Evolutionary conservation across 2,797 vertebrate species (phyloP).

Genomic region (Chrosomus eos): DNA sequence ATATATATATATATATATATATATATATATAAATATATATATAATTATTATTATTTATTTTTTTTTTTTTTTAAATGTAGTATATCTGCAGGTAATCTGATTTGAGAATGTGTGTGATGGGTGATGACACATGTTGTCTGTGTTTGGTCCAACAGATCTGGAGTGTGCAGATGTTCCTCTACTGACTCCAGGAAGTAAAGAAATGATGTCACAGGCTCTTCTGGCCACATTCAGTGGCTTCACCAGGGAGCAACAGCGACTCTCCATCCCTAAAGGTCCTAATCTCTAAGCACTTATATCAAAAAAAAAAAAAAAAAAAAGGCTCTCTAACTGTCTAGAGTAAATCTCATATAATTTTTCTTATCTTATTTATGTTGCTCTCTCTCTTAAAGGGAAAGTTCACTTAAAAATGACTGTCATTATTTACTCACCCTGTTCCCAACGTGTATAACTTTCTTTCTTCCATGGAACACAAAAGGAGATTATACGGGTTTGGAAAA

Average conservation of each 20-base stretch:
- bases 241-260: slow-evolving; percentile 93
- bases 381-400: slow-evolving; percentile 9
- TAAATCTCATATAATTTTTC: neutral
- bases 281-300: neutral
- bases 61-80: neutral
- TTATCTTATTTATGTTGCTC: slow-evolving; percentile 5
- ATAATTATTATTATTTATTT: neutral
- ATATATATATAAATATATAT: too few relatives aligned
- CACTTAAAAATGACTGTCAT: neutral
- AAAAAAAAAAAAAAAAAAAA: neutral
- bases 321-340: neutral
- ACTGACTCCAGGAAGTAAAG: slow-evolving; percentile 97
- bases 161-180: slow-evolving; percentile 97
- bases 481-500: slow-evolving; percentile 22
- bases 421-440: slow-evolving; percentile 13
- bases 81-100: neutral
- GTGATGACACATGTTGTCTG: slow-evolving; percentile 32
- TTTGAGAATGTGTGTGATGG: neutral
- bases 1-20: too few relatives aligned
- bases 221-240: slow-evolving; percentile 98
- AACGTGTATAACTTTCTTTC: slow-evolving; percentile 19
- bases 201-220: slow-evolving; percentile 99
- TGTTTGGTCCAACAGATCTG: slow-evolving; percentile 82
- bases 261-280: slow-evolving; percentile 96
- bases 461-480: slow-evolving; percentile 19